Evolutionary conservation across 30 jellyfish, hydroid and myxozoan species (phyloP).

Genomic region (Sanderia malayensis): DNA sequence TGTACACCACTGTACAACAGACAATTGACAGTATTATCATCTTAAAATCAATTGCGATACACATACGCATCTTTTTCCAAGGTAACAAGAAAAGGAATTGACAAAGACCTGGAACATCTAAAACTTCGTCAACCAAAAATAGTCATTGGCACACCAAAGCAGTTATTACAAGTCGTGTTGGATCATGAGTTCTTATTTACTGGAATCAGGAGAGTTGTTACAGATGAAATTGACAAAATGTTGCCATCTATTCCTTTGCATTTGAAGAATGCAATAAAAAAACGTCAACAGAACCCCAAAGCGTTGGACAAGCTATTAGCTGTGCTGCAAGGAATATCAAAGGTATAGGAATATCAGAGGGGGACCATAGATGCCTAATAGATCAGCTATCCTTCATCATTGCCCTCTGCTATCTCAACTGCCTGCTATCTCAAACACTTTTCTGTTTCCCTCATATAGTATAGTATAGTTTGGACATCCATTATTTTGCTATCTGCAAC

Average conservation of each 20-base stretch:
- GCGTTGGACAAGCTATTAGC: conserved; percentile 69
- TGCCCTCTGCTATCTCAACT: neutral
- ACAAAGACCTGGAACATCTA: conserved; percentile 50
- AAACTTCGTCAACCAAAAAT: conserved; percentile 62
- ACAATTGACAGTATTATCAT: no score
- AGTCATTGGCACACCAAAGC: conserved; percentile 86
- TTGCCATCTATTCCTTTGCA: conserved; percentile 59
- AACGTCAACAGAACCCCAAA: conserved; percentile 59
- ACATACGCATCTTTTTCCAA: neutral
- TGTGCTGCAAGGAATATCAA: conserved; percentile 44
- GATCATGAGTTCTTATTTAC: conserved; percentile 69
- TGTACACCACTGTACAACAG: no score
- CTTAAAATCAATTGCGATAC: no score
- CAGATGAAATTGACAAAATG: conserved; percentile 91
- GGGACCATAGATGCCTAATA: no score
- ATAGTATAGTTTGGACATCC: no score
- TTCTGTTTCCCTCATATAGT: no score
- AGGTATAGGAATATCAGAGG: no score
- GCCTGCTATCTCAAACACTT: no score
- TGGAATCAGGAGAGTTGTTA: conserved; percentile 56
- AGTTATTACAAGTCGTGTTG: conserved; percentile 47
- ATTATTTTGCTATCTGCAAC: no score
- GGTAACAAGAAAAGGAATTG: conserved; percentile 65
- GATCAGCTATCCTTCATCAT: no score
- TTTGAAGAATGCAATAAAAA: conserved; percentile 13